Evolutionary conservation across 2,888 invertebrate species (phyloP), one percentile per base, ranked within the genome.

Genomic region (Dasysyrphus albostriatus): DNA sequence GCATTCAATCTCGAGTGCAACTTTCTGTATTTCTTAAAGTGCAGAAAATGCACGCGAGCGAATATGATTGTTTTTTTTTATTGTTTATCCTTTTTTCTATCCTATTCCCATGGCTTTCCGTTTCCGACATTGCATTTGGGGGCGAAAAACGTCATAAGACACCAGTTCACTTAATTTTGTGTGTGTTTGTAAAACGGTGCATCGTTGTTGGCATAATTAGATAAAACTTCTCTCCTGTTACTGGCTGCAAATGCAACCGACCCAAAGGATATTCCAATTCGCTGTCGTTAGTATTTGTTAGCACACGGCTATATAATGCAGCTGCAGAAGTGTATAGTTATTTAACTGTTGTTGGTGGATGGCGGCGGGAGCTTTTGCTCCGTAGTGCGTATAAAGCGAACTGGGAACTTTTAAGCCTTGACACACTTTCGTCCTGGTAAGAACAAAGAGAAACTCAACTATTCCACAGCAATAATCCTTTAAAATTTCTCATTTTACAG

Each of bases 361-460:
- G 67, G 19, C 59, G 14, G 75, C 59, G 32, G 58, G 47, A 85
- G 84, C 84, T 85, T 85, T 85, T 78, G 78, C 54, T 75, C 44
- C 24, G 54, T 75, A 51, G 81, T 81, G 81, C 84, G 84, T 81
- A 81, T 85, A 69, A 24, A 73, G 61, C 24, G 61, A 42, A 81
- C 76, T 76, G 77, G 77, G 77, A 73, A 82, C 76, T 85, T 85
- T 77, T 77, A 82, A 85, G 85, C 85, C 85, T 85, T 85, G 85
- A 85, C 85, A 85, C 77, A 85, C 72, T 73, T 85, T 73, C 61
- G 70, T 44, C 47, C 61, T 67, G 54, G 10, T 32, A 69, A 44
- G 69, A 83, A 75, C 69, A 72, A 80, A 75, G 75, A 65, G 65
- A 75, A 65, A 80, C 75, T 76, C 70, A 54, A 72, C 80, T 70